These are phyloP conservation scores for Pachycephala philippinensis DNA, from an alignment of 2,113 vertebrate genomes.

Conservation along the genomic window DNA sequence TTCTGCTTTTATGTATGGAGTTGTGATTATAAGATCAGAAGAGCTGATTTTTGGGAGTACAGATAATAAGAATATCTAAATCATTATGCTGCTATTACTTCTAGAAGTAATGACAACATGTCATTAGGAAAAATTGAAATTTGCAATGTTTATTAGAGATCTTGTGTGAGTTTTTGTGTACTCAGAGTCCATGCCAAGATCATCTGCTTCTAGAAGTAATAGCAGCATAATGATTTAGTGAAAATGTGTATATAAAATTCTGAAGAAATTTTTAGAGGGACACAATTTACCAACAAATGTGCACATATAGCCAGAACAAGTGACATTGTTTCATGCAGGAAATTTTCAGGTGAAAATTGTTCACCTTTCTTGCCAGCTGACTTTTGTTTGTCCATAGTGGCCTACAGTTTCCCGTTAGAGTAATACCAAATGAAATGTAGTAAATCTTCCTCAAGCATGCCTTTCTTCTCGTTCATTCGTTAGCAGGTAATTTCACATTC, in stretches of 20 bases:
- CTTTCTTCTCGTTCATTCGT: neutral
- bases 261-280: neutral
- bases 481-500: neutral
- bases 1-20: neutral
- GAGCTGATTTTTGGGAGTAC: neutral
- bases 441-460: neutral
- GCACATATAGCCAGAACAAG: neutral
- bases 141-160: neutral
- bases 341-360: neutral
- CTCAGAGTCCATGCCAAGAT: neutral
- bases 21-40: neutral
- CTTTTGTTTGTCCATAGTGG: neutral
- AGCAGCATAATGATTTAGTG: neutral
- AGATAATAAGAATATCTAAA: neutral
- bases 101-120: no score
- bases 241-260: neutral
- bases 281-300: neutral
- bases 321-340: neutral
- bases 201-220: neutral
- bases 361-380: neutral
- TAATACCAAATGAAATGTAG: neutral
- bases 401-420: neutral
- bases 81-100: no score
- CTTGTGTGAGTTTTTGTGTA: neutral
- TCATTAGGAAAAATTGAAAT: neutral